Percentiles rank a stretch among this genome's conserved stretches.
phyloP scores from a whole-genome alignment of 1,140 invertebrate genomes.

The Drosophila micromelanica region DNA sequence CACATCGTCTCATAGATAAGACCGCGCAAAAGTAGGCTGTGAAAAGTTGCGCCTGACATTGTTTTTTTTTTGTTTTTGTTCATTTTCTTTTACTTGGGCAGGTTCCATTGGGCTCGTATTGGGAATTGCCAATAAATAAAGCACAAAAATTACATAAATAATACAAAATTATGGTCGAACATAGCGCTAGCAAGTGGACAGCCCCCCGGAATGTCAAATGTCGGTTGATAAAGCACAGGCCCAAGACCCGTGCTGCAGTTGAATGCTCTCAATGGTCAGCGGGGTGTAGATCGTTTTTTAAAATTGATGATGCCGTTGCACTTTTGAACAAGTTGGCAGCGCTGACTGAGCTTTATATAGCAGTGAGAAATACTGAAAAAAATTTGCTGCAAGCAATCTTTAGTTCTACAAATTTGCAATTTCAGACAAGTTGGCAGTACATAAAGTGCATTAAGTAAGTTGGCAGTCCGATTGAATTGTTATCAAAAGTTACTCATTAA shows the following conservation, averaged over 20 bases:
- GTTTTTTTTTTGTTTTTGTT: no score
- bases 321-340: constrained; percentile 15
- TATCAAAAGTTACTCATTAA: no score
- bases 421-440: no score
- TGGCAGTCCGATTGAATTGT: no score
- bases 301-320: neutral
- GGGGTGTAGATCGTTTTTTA: no score
- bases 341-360: neutral
- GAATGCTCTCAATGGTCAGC: no score
- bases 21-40: constrained; percentile 7
- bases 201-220: constrained; percentile 14
- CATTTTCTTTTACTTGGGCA: neutral
- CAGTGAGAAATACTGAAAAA: no score
- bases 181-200: constrained; percentile 50
- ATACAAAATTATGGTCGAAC: constrained; percentile 63
- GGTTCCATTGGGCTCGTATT: constrained; percentile 21
- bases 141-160: constrained; percentile 71
- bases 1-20: constrained; percentile 25
- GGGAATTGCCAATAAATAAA: constrained; percentile 63
- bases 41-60: constrained; percentile 16
- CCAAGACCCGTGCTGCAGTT: neutral
- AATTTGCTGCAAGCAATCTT: no score
- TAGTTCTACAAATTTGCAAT: no score
- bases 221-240: constrained; percentile 16
- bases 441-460: no score